Percentiles rank a stretch among this genome's conserved stretches.
Evolutionary conservation across 2,113 vertebrate genomes (phyloP).

Genomic region (Brienomyrus brachyistius): DNA sequence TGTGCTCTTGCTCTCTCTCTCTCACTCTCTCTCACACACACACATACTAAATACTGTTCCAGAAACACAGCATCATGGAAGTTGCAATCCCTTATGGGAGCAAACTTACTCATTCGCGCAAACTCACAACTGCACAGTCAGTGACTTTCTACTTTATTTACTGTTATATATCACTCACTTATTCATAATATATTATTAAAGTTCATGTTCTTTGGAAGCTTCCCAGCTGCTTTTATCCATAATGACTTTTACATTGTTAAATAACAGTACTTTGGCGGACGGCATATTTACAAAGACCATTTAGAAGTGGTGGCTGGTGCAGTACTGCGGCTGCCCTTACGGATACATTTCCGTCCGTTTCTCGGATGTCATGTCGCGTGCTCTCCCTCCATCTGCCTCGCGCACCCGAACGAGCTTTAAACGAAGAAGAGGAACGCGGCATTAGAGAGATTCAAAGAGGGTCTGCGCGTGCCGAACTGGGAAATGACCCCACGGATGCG

Average conservation of each 20-base stretch:
- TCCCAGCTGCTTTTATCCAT: not conserved
- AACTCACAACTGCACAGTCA: not conserved
- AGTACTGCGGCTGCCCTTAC: not conserved
- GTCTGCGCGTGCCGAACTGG: not conserved
- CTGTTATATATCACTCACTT: not conserved
- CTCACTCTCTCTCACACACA: not conserved
- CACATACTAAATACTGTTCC: not conserved
- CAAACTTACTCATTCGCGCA: not conserved
- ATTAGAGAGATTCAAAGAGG: not conserved
- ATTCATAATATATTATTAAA: not conserved
- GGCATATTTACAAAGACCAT: not conserved
- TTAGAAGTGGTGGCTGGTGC: not conserved
- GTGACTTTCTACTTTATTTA: constrained; percentile 5
- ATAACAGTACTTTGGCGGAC: not conserved
- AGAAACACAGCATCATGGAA: not conserved
- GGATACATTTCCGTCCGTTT: not conserved
- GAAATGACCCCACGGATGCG: not conserved
- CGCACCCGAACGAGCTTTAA: not conserved
- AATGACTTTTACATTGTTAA: not conserved
- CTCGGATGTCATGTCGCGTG: not conserved
- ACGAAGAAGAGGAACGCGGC: not conserved
- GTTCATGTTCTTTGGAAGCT: not conserved
- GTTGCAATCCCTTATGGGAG: not conserved
- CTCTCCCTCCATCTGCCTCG: not conserved
- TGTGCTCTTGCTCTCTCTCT: not conserved